These are phyloP conservation scores for Microctonus hyperodae DNA, from an alignment of 2,888 invertebrate species.

Conservation along the genomic window DNA sequence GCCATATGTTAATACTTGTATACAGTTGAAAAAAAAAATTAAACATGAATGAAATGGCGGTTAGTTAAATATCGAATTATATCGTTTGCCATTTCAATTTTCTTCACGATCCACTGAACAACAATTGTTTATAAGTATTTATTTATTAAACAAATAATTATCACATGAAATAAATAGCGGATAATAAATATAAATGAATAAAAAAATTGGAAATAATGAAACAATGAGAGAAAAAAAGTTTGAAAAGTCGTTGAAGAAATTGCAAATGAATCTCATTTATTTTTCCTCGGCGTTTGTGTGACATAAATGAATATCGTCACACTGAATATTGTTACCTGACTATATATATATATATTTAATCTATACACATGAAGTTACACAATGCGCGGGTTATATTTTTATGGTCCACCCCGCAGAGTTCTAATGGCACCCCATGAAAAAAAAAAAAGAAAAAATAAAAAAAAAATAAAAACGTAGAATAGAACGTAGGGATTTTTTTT, in stretches of 20 bases:
- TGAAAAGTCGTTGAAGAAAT: conserved; percentile 24
- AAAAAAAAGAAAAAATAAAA: conserved; percentile 41
- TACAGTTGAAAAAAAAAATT: neutral
- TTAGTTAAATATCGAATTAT: conserved; percentile 58
- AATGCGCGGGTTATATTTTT: conserved; percentile 54
- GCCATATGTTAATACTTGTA: too few relatives aligned
- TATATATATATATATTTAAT: neutral
- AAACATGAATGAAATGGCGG: conserved; percentile 41
- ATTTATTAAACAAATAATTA: too few relatives aligned
- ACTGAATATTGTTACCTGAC: neutral
- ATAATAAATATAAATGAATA: too few relatives aligned
- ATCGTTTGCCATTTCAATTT: conserved; percentile 62
- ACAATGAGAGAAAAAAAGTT: too few relatives aligned
- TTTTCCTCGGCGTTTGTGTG: conserved; percentile 1
- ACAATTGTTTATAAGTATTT: conserved; percentile 56
- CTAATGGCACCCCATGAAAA: conserved; percentile 56
- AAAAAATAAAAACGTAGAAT: conserved; percentile 44
- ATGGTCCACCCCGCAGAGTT: conserved; percentile 50
- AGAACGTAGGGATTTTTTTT: conserved; percentile 49
- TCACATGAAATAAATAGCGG: too few relatives aligned
- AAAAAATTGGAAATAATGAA: neutral
- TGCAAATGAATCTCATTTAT: conserved; percentile 29
- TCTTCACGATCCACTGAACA: conserved; percentile 55
- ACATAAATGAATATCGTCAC: conserved; percentile 4
- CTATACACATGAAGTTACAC: conserved; percentile 35